phyloP scores from a whole-genome alignment of 2,797 vertebrate species.

The Glyptemys insculpta region DNA sequence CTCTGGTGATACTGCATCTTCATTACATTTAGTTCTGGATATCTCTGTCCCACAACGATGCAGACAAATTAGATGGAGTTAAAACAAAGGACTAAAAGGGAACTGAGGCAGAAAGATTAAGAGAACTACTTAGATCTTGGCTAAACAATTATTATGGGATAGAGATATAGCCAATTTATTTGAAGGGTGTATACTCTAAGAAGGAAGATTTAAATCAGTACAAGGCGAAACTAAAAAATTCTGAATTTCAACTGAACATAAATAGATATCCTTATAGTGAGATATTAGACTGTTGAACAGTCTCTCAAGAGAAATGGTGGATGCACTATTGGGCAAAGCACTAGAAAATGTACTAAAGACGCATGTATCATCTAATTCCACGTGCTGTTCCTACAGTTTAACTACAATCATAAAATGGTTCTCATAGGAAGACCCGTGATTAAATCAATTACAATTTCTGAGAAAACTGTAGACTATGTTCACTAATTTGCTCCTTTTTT shows the following conservation, averaged over 20 bases:
- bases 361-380: constrained; percentile 25
- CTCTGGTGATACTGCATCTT: neutral
- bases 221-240: neutral
- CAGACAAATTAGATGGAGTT: neutral
- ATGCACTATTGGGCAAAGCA: constrained; percentile 40
- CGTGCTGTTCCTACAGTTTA: constrained; percentile 16
- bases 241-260: neutral
- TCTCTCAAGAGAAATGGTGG: constrained; percentile 41
- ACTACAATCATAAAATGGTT: neutral
- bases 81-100: neutral
- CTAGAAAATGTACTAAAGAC: constrained; percentile 50
- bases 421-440: neutral
- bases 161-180: neutral
- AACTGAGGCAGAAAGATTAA: neutral
- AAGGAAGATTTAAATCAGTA: neutral
- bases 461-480: neutral
- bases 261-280: neutral
- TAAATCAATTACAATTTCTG: neutral
- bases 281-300: constrained; percentile 18
- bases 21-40: neutral
- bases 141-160: neutral
- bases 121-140: neutral
- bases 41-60: neutral
- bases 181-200: too few species aligned
- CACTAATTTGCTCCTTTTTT: neutral